These are phyloP conservation scores for Leuciscus waleckii DNA, from an alignment of 2,797 vertebrate genomes.

Conservation along the genomic window DNA sequence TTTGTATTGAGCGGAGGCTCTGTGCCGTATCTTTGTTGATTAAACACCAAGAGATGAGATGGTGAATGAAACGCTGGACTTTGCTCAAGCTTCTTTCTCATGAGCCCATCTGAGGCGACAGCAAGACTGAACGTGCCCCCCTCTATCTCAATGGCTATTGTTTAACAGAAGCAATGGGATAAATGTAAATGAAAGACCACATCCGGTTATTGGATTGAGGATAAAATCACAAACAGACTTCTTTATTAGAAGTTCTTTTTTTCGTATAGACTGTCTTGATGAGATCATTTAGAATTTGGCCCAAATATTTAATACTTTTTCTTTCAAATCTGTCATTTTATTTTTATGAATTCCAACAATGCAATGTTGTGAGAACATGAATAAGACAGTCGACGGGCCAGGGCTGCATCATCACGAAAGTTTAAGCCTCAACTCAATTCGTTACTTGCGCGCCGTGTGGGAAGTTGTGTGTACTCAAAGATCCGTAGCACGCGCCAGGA, in stretches of 20 bases:
- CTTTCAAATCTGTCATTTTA: no score
- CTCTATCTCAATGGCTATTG: neutral
- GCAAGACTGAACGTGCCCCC: constrained; percentile 22
- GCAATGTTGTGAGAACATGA: no score
- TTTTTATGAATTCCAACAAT: no score
- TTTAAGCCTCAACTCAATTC: no score
- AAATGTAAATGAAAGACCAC: neutral
- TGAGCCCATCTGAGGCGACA: constrained; percentile 19
- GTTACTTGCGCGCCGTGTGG: no score
- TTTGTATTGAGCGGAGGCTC: constrained; percentile 25
- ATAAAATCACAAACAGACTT: neutral
- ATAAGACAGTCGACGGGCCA: no score
- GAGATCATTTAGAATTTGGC: no score
- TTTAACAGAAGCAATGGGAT: neutral
- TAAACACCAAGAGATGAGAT: constrained; percentile 25
- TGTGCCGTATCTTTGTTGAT: constrained; percentile 17
- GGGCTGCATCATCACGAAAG: no score
- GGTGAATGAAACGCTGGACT: constrained; percentile 20
- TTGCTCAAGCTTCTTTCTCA: constrained; percentile 9
- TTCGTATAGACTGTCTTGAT: neutral
- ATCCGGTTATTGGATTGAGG: neutral
- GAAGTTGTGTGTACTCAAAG: no score
- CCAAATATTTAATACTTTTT: no score
- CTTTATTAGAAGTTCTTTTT: neutral
- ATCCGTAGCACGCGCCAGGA: no score